These are phyloP conservation scores for Amphipyra tragopoginis DNA, from an alignment of 2,888 invertebrate genomes.

Conservation along the genomic window DNA sequence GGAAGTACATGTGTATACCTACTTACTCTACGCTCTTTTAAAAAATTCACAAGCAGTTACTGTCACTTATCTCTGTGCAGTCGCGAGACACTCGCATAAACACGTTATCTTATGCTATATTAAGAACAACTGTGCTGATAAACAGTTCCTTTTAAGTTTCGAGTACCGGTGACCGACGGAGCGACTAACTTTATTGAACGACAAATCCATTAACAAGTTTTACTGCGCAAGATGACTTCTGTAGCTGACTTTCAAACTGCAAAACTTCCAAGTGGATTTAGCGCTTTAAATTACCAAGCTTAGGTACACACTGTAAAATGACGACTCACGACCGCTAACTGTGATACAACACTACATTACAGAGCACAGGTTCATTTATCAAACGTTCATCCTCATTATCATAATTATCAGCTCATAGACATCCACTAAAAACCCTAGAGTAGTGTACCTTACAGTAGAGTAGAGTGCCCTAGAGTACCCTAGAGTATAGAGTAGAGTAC, in stretches of 20 bases:
- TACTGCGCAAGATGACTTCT: too few species aligned
- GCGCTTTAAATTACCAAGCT: not conserved
- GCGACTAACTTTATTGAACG: not conserved
- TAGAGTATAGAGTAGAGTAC: too few species aligned
- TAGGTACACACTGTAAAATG: not conserved
- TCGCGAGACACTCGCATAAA: constrained; percentile 21
- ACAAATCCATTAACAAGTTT: too few species aligned
- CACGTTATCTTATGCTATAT: constrained; percentile 48
- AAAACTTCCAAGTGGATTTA: too few species aligned
- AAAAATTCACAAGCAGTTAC: constrained; percentile 6
- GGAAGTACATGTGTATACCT: not conserved
- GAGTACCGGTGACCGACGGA: constrained; percentile 2
- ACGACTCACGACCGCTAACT: not conserved
- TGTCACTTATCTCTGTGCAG: constrained; percentile 29
- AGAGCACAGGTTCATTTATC: constrained; percentile 2
- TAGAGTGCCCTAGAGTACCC: too few species aligned
- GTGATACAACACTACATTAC: not conserved
- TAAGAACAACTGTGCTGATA: constrained; percentile 44
- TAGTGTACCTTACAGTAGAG: too few species aligned
- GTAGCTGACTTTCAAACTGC: too few species aligned
- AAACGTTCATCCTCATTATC: not conserved
- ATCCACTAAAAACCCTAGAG: not conserved
- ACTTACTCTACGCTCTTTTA: not conserved
- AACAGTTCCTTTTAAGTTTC: constrained; percentile 30
- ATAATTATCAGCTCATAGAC: not conserved